A percentile compares a stretch with the other conserved stretches of the same genome.
Evolutionary conservation across 1,140 invertebrate genomes (phyloP).

Genomic region (Dinoponera quadriceps): DNA sequence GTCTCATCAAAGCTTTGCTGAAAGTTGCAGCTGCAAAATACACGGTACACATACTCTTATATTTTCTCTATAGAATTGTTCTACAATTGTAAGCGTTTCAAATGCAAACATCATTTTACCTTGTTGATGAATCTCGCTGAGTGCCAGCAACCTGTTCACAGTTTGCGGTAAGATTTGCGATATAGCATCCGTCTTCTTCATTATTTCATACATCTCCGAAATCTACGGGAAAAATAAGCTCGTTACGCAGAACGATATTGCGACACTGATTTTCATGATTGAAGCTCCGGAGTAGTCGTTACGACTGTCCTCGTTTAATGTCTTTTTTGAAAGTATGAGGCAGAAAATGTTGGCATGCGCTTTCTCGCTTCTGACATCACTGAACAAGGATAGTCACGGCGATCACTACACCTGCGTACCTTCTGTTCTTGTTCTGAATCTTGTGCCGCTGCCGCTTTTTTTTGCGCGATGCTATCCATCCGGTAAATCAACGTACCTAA

Average conservation of each 20-base stretch:
- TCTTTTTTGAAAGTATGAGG: too few relatives aligned
- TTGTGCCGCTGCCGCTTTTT: constrained; percentile 87
- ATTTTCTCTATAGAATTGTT: neutral
- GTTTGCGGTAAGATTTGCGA: constrained; percentile 92
- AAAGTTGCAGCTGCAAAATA: constrained; percentile 92
- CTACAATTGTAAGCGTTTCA: constrained; percentile 6
- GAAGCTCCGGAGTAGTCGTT: too few relatives aligned
- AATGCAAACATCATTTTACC: constrained; percentile 85
- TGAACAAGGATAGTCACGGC: neutral
- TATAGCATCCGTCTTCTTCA: constrained; percentile 93
- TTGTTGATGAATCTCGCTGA: constrained; percentile 95
- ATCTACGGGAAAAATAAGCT: constrained; percentile 88
- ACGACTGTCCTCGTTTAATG: too few relatives aligned
- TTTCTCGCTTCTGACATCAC: constrained; percentile 18
- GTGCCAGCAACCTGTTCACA: constrained; percentile 92
- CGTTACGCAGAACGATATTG: neutral
- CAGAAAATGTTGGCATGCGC: too few relatives aligned
- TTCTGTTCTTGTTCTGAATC: constrained; percentile 93
- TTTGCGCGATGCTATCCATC: constrained; percentile 92
- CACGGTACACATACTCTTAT: constrained; percentile 35
- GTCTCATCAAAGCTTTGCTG: constrained; percentile 92
- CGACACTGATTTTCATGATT: neutral
- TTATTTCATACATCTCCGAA: constrained; percentile 93
- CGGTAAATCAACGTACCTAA: constrained; percentile 90
- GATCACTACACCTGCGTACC: constrained; percentile 80